These are phyloP conservation scores for Periphyllus acericola DNA, from an alignment of 2,888 invertebrate species.

Conservation along the genomic window DNA sequence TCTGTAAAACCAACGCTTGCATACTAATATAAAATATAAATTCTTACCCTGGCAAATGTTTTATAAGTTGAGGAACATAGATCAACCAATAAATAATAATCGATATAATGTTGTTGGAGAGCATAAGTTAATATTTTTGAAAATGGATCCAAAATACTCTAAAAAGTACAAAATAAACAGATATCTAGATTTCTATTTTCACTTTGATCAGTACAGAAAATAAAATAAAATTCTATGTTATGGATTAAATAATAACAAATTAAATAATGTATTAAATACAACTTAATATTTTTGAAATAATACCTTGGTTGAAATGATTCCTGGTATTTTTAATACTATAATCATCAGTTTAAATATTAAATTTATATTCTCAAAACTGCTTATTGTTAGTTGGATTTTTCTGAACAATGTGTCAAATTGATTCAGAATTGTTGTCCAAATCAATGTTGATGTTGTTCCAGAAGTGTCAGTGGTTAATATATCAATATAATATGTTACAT, in stretches of 20 bases:
- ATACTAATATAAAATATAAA: background rate
- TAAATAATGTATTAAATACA: too few relatives aligned
- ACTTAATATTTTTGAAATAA: constrained; percentile 52
- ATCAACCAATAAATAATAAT: constrained; percentile 83
- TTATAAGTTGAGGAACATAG: constrained; percentile 90
- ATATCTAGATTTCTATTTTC: constrained; percentile 58
- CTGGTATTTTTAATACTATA: constrained; percentile 84
- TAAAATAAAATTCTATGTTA: background rate
- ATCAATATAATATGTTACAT: constrained; percentile 93
- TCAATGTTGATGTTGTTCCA: constrained; percentile 79
- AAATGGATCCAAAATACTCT: constrained; percentile 92
- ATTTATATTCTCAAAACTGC: constrained; percentile 77
- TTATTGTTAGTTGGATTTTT: constrained; percentile 76
- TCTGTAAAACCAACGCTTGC: background rate
- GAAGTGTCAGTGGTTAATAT: constrained; percentile 87
- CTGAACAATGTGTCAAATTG: constrained; percentile 90
- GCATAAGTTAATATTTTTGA: constrained; percentile 92
- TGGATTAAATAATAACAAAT: background rate
- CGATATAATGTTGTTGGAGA: constrained; percentile 88
- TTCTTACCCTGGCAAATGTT: constrained; percentile 79
- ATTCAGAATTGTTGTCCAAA: constrained; percentile 84
- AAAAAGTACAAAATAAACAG: constrained; percentile 65
- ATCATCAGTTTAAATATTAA: constrained; percentile 81
- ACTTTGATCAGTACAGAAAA: too few relatives aligned
- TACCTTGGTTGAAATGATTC: constrained; percentile 83